These are phyloP conservation scores for Galeopsomyia nigrocyanea DNA, from an alignment of 2,888 invertebrate species.

Conservation along the genomic window DNA sequence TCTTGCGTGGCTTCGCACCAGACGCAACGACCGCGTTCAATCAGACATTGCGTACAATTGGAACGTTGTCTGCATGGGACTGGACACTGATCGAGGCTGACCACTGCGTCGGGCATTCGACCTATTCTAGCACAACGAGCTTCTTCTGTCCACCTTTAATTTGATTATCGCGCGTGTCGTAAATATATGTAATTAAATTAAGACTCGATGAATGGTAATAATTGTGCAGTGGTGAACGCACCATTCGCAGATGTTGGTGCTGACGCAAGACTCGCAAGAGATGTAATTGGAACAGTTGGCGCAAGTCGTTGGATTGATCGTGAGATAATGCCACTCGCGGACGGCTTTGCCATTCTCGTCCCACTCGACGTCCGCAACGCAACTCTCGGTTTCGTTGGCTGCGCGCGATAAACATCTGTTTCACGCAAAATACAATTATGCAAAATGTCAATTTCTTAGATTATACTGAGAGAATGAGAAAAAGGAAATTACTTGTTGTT, in stretches of 20 bases:
- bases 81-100: slow-evolving; percentile 79
- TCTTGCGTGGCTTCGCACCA: slow-evolving; percentile 95
- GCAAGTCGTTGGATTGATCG: slow-evolving; percentile 85
- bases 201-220: too few relatives aligned
- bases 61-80: slow-evolving; percentile 83
- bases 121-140: slow-evolving; percentile 88
- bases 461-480: neutral
- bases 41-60: slow-evolving; percentile 86
- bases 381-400: slow-evolving; percentile 77
- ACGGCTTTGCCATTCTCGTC: slow-evolving; percentile 71
- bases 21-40: slow-evolving; percentile 89
- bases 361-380: slow-evolving; percentile 71
- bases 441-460: neutral
- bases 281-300: slow-evolving; percentile 92
- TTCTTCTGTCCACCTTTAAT: slow-evolving; percentile 79
- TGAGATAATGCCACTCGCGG: slow-evolving; percentile 83
- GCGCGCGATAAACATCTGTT: slow-evolving; percentile 76
- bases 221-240: neutral
- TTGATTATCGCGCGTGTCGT: neutral
- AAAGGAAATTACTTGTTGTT: slow-evolving; percentile 67
- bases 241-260: slow-evolving; percentile 88
- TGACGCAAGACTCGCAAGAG: slow-evolving; percentile 87
- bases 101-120: slow-evolving; percentile 77
- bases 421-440: neutral
- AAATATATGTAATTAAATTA: neutral